phyloP scores from a whole-genome alignment of 2,888 invertebrate species.

The Seira ritae region DNA sequence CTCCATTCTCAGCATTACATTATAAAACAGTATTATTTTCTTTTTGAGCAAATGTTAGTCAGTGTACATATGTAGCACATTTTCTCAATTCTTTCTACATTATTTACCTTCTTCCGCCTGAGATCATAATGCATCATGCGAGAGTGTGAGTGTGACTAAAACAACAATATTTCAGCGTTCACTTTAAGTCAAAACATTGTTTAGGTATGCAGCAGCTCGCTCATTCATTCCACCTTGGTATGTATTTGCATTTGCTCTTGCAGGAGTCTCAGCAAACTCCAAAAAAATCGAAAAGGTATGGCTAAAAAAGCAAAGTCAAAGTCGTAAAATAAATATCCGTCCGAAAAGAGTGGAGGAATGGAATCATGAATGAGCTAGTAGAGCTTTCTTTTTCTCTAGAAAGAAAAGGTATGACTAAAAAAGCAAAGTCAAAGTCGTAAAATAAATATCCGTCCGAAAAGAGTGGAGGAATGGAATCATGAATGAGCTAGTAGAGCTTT shows the following conservation, averaged over 20 bases:
- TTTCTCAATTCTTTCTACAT: conserved; percentile 6
- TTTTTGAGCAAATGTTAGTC: too few species aligned
- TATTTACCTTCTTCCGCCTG: conserved; percentile 36
- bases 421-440: conserved; percentile 21
- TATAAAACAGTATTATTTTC: too few species aligned
- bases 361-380: conserved; percentile 38
- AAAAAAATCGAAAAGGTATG: too few species aligned
- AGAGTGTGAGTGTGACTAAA: not conserved
- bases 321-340: conserved; percentile 51
- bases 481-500: conserved; percentile 27
- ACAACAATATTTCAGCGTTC: conserved; percentile 21
- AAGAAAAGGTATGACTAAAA: too few species aligned
- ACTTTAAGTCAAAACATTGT: conserved; percentile 39
- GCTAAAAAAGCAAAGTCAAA: not conserved
- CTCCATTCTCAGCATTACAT: too few species aligned
- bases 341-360: not conserved
- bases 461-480: conserved; percentile 20
- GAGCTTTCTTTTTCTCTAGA: not conserved
- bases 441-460: conserved; percentile 40
- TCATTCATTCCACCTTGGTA: too few species aligned
- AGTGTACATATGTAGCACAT: conserved; percentile 36
- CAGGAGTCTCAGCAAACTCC: too few species aligned
- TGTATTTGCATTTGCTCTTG: too few species aligned
- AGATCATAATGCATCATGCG: not conserved
- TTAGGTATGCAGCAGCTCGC: conserved; percentile 8